Conservation (phyloP, 2,797 vertebrate species). For the Anabas testudineus region DNA sequence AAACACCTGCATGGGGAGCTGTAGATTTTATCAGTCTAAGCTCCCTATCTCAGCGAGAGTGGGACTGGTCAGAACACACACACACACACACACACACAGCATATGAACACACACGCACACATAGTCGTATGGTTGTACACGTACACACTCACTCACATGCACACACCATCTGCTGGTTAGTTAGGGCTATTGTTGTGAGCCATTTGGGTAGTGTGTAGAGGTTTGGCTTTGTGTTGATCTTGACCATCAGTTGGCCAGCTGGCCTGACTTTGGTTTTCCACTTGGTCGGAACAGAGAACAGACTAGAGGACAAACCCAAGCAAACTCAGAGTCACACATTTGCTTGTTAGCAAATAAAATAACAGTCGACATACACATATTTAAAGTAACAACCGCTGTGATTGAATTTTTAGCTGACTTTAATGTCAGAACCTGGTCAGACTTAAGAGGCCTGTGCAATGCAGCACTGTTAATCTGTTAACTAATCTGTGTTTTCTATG, state of each 20-base stretch:
- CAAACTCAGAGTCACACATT: slow-evolving; percentile 25
- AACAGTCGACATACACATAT: background rate
- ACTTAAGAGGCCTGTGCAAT: background rate
- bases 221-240: slow-evolving; percentile 82
- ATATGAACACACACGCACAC: slow-evolving; percentile 37
- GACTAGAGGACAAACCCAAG: slow-evolving; percentile 44
- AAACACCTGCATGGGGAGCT: slow-evolving; percentile 85
- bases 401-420: slow-evolving; percentile 8
- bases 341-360: slow-evolving; percentile 47
- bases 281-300: slow-evolving; percentile 64
- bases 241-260: slow-evolving; percentile 82
- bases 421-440: background rate
- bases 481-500: slow-evolving; percentile 1
- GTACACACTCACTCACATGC: slow-evolving; percentile 39
- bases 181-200: slow-evolving; percentile 81
- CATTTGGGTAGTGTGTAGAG: slow-evolving; percentile 76
- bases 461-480: background rate
- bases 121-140: background rate
- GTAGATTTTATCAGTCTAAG: slow-evolving; percentile 85
- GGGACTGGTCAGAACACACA: slow-evolving; percentile 70
- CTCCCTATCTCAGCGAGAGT: slow-evolving; percentile 79
- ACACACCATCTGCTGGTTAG: slow-evolving; percentile 82
- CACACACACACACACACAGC: slow-evolving; percentile 17
- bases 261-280: slow-evolving; percentile 77
- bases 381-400: background rate